Percentiles rank a stretch among this genome's conserved stretches.
phyloP scores from a whole-genome alignment of 2,888 invertebrate genomes.

The Melinaea marsaeus region DNA sequence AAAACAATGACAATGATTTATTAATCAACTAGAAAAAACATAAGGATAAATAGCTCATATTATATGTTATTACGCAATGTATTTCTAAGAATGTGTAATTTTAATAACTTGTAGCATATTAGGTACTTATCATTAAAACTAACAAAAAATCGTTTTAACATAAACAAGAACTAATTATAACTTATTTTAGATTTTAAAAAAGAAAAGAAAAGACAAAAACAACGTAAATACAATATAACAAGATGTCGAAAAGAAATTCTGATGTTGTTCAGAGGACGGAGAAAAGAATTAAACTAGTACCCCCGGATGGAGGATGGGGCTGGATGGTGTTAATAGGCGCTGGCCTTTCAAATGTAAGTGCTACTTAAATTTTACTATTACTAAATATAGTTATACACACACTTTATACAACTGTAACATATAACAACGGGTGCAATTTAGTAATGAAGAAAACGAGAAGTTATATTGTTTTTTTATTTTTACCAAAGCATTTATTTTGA shows the following conservation, averaged over 20 bases:
- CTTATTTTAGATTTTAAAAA: neutral
- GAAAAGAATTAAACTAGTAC: slow-evolving; percentile 60
- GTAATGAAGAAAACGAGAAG: too few relatives aligned
- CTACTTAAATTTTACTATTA: slow-evolving; percentile 15
- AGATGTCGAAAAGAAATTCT: slow-evolving; percentile 48
- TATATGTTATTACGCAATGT: too few relatives aligned
- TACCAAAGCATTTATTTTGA: too few relatives aligned
- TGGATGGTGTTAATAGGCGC: slow-evolving; percentile 84
- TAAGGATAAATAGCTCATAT: too few relatives aligned
- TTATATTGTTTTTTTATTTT: too few relatives aligned
- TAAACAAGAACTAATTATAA: neutral
- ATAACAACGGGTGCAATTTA: too few relatives aligned
- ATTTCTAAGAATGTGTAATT: too few relatives aligned
- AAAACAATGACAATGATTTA: too few relatives aligned
- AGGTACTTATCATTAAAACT: too few relatives aligned
- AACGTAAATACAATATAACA: slow-evolving; percentile 11
- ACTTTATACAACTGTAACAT: too few relatives aligned
- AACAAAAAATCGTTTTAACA: neutral
- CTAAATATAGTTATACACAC: neutral
- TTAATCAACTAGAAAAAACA: too few relatives aligned
- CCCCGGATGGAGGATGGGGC: slow-evolving; percentile 86
- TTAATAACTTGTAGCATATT: too few relatives aligned
- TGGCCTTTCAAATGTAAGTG: slow-evolving; percentile 82
- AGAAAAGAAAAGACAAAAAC: neutral
- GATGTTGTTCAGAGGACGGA: slow-evolving; percentile 43